phyloP scores from a whole-genome alignment of 2,113 vertebrate species.

The Chrysemys picta region DNA sequence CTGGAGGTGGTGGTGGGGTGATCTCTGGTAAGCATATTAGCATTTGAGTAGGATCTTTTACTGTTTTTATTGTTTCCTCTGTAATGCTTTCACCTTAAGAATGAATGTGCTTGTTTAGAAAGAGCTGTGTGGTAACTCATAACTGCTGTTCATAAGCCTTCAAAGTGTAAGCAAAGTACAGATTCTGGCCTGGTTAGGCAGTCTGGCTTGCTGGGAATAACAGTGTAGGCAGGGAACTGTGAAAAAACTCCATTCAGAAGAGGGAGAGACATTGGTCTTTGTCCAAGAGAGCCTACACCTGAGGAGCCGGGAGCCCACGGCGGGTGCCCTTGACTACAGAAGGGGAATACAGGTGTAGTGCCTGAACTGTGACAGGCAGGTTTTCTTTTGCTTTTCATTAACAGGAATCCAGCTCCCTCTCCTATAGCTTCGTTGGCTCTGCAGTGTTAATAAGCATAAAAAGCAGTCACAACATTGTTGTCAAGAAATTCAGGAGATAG shows the following conservation, averaged over 20 bases:
- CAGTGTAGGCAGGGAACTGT: background rate
- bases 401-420: background rate
- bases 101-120: background rate
- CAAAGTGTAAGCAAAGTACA: background rate
- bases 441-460: background rate
- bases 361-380: background rate
- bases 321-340: background rate
- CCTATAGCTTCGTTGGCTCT: background rate
- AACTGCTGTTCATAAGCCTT: background rate
- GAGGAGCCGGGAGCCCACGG: background rate
- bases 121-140: background rate
- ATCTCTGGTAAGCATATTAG: background rate
- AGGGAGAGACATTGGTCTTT: background rate
- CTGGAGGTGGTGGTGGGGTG: background rate
- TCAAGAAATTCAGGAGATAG: background rate
- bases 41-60: background rate
- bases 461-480: background rate
- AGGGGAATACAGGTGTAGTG: background rate
- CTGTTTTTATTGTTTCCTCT: background rate
- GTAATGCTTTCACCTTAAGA: background rate
- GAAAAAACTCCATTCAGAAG: background rate
- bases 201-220: background rate
- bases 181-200: background rate
- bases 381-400: background rate
- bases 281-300: background rate